Conservation (phyloP, 2,888 invertebrate genomes). For the Escarpia spicata region DNA sequence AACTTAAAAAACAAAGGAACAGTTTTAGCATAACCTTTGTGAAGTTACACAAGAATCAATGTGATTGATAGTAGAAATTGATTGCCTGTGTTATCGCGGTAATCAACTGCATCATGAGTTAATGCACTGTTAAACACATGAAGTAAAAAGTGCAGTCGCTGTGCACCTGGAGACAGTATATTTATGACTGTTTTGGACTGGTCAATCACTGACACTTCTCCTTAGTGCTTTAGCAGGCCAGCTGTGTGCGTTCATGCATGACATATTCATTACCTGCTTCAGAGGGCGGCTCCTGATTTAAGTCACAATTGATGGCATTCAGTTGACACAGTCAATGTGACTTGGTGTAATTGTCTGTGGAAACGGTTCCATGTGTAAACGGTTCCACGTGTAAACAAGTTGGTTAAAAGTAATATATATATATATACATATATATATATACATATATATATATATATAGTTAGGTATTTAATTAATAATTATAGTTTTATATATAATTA, state of each 20-base stretch:
- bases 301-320: constrained; percentile 5
- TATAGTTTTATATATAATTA: too few relatives aligned
- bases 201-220: not conserved
- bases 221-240: not conserved
- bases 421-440: too few relatives aligned
- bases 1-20: not conserved
- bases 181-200: not conserved
- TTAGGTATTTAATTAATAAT: too few relatives aligned
- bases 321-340: not conserved
- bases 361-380: too few relatives aligned
- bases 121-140: not conserved
- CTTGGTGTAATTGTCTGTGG: too few relatives aligned
- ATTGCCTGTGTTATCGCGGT: not conserved
- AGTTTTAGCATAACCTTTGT: not conserved
- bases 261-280: not conserved
- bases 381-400: too few relatives aligned
- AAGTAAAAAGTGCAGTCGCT: not conserved
- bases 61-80: not conserved
- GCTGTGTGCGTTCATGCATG: not conserved
- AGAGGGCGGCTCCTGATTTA: not conserved
- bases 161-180: not conserved
- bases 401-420: too few relatives aligned
- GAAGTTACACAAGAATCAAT: not conserved
- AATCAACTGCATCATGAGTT: not conserved
- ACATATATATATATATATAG: too few relatives aligned